These are phyloP conservation scores for Phylloscopus trochilus DNA, from an alignment of 2,113 vertebrate species.

Conservation along the genomic window DNA sequence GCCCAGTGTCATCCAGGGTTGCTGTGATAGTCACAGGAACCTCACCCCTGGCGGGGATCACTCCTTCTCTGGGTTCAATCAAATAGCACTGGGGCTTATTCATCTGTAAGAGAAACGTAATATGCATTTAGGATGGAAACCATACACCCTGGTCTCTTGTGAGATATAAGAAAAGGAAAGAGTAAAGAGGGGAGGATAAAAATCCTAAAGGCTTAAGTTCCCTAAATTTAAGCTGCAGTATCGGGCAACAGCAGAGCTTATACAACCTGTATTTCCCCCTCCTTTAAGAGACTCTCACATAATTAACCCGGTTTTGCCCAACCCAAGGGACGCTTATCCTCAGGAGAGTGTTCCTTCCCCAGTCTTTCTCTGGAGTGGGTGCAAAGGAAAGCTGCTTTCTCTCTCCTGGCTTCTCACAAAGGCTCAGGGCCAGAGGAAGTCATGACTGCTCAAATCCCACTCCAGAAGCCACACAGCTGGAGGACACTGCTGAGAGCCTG, in stretches of 20 bases:
- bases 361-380: neutral
- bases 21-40: constrained; percentile 75
- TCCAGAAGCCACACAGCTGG: accelerated
- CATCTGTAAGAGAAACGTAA: constrained; percentile 65
- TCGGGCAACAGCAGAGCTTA: too few species aligned
- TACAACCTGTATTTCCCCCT: too few species aligned
- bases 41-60: constrained; percentile 70
- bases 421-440: neutral
- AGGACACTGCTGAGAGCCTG: neutral
- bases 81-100: constrained; percentile 67
- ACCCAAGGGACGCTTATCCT: neutral
- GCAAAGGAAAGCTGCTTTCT: neutral
- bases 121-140: neutral
- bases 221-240: too few species aligned
- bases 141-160: accelerated
- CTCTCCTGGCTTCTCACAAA: neutral
- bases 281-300: too few species aligned
- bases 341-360: neutral
- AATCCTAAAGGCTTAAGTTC: too few species aligned
- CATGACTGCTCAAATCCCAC: neutral
- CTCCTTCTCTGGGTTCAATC: constrained; percentile 77
- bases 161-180: too few species aligned
- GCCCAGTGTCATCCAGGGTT: constrained; percentile 76
- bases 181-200: too few species aligned
- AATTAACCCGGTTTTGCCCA: neutral